Percentiles rank a stretch among this genome's conserved stretches.
Evolutionary conservation across 2,113 vertebrate genomes (phyloP).

Genomic region (Bubo bubo): DNA sequence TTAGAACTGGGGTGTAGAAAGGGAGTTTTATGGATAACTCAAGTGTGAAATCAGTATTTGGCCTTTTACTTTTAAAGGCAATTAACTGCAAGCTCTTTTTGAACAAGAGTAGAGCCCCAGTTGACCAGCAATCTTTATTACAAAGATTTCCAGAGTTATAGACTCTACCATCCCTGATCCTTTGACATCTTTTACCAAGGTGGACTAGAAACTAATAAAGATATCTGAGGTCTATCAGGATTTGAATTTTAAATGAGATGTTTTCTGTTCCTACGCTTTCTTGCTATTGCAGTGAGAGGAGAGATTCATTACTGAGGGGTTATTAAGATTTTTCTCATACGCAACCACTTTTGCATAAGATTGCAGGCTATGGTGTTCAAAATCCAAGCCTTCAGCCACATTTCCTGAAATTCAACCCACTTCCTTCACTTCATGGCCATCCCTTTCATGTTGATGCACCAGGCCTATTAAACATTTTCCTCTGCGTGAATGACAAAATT

Average conservation of each 20-base stretch:
- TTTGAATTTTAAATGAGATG: not conserved
- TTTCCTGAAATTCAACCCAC: not conserved
- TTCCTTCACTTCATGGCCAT: not conserved
- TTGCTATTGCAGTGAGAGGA: not conserved
- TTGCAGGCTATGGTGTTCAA: not conserved
- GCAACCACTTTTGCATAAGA: not conserved
- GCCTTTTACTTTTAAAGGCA: not conserved
- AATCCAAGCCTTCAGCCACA: not conserved
- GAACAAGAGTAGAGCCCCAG: not conserved
- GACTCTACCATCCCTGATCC: not conserved
- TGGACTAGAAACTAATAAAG: not conserved
- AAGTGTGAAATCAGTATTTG: not conserved
- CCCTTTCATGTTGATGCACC: not conserved
- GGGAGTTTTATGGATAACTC: not conserved
- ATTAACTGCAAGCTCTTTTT: not conserved
- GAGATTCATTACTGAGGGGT: not conserved
- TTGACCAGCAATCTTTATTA: not conserved
- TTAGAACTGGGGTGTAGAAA: not conserved
- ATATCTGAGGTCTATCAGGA: not conserved
- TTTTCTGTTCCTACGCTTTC: not conserved
- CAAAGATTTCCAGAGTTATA: not conserved
- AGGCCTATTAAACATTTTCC: not conserved
- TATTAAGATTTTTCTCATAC: not conserved
- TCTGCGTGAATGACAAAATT: not conserved
- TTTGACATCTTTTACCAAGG: not conserved